Evolutionary conservation across 2,888 invertebrate species (phyloP).

Genomic region (Sclerodermus sp.): DNA sequence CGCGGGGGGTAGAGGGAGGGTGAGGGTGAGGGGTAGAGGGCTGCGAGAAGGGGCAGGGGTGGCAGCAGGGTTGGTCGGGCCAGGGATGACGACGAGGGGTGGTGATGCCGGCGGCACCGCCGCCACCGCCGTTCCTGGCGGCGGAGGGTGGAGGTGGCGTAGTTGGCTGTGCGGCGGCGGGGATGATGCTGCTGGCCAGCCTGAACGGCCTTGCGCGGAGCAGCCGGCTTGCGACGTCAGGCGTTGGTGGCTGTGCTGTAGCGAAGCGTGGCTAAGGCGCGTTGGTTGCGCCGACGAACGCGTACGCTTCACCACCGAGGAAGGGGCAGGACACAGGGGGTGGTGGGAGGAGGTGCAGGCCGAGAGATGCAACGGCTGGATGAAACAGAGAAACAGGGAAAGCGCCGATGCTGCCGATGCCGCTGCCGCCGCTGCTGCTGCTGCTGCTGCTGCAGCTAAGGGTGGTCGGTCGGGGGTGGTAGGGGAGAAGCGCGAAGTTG

Average conservation of each 20-base stretch:
- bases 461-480: no score
- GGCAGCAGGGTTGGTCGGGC: constrained; percentile 15
- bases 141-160: constrained; percentile 13
- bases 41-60: constrained; percentile 5
- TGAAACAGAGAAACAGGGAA: no score
- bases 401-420: background rate
- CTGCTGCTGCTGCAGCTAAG: no score
- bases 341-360: no score
- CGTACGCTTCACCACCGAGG: no score
- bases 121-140: constrained; percentile 20
- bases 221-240: constrained; percentile 23
- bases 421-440: no score
- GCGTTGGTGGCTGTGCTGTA: constrained; percentile 7
- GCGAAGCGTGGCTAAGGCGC: constrained; percentile 8
- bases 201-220: constrained; percentile 47
- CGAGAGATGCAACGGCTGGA: no score
- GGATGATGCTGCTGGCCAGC: constrained; percentile 23
- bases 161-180: constrained; percentile 10
- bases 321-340: no score
- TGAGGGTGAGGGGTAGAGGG: constrained; percentile 18
- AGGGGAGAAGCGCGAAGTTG: no score
- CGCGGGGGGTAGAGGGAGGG: constrained; percentile 14
- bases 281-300: background rate
- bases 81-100: constrained; percentile 15
- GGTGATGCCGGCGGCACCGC: constrained; percentile 16